Evolutionary conservation across 1,140 invertebrate genomes (phyloP).

Genomic region (Ctenoplectra terminalis): DNA sequence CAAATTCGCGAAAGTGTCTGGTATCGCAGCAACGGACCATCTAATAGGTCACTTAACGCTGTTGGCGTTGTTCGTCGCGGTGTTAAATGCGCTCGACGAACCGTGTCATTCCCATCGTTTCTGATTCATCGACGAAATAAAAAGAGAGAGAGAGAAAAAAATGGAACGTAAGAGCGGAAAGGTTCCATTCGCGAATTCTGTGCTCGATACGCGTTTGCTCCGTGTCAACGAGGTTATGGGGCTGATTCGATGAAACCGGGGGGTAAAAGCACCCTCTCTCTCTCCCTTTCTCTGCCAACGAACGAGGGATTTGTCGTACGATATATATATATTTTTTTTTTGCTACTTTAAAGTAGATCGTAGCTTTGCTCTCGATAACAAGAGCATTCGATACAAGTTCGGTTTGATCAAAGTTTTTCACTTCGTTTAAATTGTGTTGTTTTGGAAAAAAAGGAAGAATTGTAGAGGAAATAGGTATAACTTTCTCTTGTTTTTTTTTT

Average conservation of each 20-base stretch:
- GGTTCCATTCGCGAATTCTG: too few species aligned
- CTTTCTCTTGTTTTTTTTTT: too few species aligned
- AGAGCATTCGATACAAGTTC: not conserved
- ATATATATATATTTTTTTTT: not conserved
- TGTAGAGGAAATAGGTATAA: not conserved
- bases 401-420: not conserved
- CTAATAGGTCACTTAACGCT: slow-evolving; percentile 41
- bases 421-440: too few species aligned
- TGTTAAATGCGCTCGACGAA: slow-evolving; percentile 16
- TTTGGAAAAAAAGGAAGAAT: too few species aligned
- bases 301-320: not conserved
- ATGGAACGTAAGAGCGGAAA: not conserved
- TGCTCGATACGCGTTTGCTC: not conserved
- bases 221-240: not conserved
- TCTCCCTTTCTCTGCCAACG: not conserved
- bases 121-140: slow-evolving; percentile 34
- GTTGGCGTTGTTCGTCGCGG: slow-evolving; percentile 21
- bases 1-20: slow-evolving; percentile 12
- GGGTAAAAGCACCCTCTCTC: not conserved
- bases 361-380: not conserved
- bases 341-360: not conserved
- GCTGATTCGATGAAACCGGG: not conserved
- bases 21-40: not conserved
- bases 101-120: slow-evolving; percentile 26
- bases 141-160: not conserved